Conservation (phyloP, 2,888 invertebrate species). For the Polylopha cassiicola region DNA sequence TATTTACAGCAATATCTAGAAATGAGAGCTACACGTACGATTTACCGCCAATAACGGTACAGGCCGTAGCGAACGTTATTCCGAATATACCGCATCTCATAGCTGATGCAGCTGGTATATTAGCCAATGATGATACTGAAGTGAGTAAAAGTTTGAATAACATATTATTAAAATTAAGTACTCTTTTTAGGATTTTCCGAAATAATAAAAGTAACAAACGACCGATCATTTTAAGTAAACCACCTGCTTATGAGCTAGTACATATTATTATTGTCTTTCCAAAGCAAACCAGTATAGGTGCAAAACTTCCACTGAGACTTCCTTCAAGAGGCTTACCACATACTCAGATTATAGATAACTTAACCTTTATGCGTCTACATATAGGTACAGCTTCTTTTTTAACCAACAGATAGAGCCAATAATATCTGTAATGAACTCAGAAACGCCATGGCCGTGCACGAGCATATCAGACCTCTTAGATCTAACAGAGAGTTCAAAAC, state of each 20-base stretch:
- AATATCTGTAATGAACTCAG: constrained; percentile 53
- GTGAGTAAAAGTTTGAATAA: constrained; percentile 36
- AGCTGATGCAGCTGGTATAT: constrained; percentile 42
- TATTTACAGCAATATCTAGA: constrained; percentile 7
- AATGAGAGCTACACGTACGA: constrained; percentile 25
- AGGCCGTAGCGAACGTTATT: constrained; percentile 36
- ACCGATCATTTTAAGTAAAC: no score
- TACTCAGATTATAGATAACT: background rate
- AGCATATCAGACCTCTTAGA: constrained; percentile 54
- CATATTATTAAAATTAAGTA: background rate
- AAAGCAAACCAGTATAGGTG: no score
- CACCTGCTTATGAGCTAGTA: no score
- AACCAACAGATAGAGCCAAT: constrained; percentile 52
- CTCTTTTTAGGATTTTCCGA: background rate
- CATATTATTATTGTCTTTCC: no score
- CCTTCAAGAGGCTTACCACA: background rate
- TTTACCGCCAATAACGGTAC: constrained; percentile 43
- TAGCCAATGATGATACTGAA: constrained; percentile 44
- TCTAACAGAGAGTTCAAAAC: constrained; percentile 39
- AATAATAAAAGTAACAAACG: background rate
- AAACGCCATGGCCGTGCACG: constrained; percentile 71
- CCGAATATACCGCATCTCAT: constrained; percentile 48
- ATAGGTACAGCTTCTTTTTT: background rate
- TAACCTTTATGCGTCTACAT: background rate
- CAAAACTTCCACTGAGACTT: no score